Evolutionary conservation across 35 echinoderm and acorn worm genomes (phyloP), one percentile per base, ranked within the genome.

Genomic region (Heliocidaris tuberculata): DNA sequence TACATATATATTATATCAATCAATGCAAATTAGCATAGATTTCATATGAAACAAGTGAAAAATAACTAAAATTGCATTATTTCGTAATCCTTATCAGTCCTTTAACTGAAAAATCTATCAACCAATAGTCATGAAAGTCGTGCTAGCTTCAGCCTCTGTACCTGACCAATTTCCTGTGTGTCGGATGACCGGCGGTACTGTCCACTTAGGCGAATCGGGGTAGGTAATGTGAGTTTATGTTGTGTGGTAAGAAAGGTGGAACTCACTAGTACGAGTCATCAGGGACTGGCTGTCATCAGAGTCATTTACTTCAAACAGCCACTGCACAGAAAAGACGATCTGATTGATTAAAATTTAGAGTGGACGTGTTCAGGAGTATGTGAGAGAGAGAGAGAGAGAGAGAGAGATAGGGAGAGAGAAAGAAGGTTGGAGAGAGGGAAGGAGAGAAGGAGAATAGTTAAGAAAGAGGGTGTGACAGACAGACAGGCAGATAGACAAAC

Each of bases 181-280:
- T 1, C 65, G 65, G 65, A 19, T 78, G 65, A 78, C 65, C 65
- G 21, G 21, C 65, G 65, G 65, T 78, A 27, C 65, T 78, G 65
- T n/a, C 65, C 65, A 78, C 21, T 78, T 78, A 78, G 27, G 65
- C 65, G 65, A 78, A 78, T 78, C 65, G 65, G 65, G 7, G 17
- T 78, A 24, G 65, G 65, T 78, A 78, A 78, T 78, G 65, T 78
- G 65, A 78, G 65, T 78, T 78, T 78, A 78, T 78, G 65, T 78
- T 78, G 1, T 78, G 65, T 24, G 65, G 65, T 78, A 78, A 19
- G 65, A 78, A 78, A 78, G 65, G 65, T 78, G 65, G 65, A 78
- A 78, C 27, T 78, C 65, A 78, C 65, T 24, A 78, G 21, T 78
- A 19, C 65, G 19, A 78, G 65, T 78, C 65, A 78, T 78, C 65